These are phyloP conservation scores for Papilio elwesi DNA, from an alignment of 2,888 invertebrate species.

Conservation along the genomic window DNA sequence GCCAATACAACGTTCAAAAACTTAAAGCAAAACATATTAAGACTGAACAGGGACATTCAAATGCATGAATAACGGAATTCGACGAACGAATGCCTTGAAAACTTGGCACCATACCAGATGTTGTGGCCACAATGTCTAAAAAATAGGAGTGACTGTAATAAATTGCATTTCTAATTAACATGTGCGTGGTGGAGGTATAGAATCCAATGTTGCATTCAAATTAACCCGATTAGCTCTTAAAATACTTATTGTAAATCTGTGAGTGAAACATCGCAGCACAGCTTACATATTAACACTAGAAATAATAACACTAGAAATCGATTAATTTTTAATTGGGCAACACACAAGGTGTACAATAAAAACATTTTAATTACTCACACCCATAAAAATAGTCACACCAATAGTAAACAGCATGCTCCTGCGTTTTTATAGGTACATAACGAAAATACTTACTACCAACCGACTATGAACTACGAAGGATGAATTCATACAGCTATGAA, in stretches of 20 bases:
- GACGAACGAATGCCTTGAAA: constrained; percentile 36
- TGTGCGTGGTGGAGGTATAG: constrained; percentile 22
- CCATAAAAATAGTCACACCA: too few relatives aligned
- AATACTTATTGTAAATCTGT: constrained; percentile 8
- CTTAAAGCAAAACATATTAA: constrained; percentile 41
- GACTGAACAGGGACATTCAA: constrained; percentile 39
- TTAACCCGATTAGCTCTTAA: constrained; percentile 20
- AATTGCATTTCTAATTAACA: constrained; percentile 38
- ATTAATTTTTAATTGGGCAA: too few relatives aligned
- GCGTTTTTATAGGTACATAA: too few relatives aligned
- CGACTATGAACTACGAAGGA: too few relatives aligned
- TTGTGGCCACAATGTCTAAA: constrained; percentile 31
- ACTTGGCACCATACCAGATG: constrained; percentile 38
- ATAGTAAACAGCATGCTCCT: too few relatives aligned
- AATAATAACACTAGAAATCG: not conserved
- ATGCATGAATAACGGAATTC: constrained; percentile 41
- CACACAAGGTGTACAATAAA: too few relatives aligned
- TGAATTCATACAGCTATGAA: too few relatives aligned
- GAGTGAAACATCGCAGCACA: not conserved
- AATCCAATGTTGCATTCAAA: constrained; percentile 23
- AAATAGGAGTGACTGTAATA: constrained; percentile 32
- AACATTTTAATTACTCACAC: too few relatives aligned
- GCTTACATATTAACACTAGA: not conserved
- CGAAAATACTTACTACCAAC: too few relatives aligned
- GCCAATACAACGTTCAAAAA: constrained; percentile 38